These are phyloP conservation scores for Urocitellus parryii DNA, from an alignment of 2,113 vertebrate genomes.

Conservation along the genomic window DNA sequence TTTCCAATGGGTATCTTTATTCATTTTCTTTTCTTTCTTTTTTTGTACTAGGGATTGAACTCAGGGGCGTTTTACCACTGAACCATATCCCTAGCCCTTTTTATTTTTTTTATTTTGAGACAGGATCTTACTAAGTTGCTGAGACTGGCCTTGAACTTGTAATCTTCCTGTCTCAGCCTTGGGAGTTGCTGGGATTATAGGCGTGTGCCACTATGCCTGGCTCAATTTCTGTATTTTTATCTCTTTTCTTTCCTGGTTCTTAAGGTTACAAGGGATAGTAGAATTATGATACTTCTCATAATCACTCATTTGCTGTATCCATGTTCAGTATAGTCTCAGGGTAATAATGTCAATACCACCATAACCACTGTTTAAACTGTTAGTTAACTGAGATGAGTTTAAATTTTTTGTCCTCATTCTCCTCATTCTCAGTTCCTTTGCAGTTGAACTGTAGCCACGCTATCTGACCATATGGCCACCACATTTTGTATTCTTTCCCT, in stretches of 20 bases:
- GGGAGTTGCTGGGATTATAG: too few species aligned
- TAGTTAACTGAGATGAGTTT: neutral
- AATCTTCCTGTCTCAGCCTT: too few species aligned
- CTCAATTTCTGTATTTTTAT: neutral
- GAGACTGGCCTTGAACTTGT: too few species aligned
- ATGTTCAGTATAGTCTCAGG: neutral
- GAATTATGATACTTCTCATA: neutral
- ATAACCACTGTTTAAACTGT: neutral
- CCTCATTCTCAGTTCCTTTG: neutral
- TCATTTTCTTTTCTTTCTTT: too few species aligned
- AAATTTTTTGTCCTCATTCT: neutral
- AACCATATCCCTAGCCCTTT: too few species aligned
- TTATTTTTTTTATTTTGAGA: too few species aligned
- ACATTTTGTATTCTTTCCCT: neutral
- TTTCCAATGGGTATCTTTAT: neutral
- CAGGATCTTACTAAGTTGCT: too few species aligned
- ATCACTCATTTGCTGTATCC: neutral
- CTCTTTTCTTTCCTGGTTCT: constrained; percentile 3
- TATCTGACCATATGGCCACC: neutral
- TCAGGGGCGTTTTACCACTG: too few species aligned
- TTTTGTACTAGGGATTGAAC: too few species aligned
- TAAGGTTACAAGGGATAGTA: neutral
- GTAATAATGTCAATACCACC: neutral
- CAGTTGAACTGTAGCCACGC: neutral
- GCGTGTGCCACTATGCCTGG: too few species aligned